A percentile compares a stretch with the other conserved stretches of the same genome.
Conservation (phyloP, 2,888 invertebrate genomes). For the Morinoia aosen region DNA sequence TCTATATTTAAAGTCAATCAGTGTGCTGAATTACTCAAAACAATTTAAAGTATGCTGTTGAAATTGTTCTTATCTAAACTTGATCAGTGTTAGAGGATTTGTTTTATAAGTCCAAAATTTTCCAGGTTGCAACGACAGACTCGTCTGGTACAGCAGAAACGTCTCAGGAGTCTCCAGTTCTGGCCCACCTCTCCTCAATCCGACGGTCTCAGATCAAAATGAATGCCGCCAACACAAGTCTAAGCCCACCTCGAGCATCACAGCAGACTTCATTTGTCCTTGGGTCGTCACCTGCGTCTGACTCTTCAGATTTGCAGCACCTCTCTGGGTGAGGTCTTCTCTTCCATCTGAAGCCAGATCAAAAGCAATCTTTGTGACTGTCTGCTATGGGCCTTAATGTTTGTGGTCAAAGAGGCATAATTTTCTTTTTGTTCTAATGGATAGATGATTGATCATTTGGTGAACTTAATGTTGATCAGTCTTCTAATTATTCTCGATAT, state of each 20-base stretch:
- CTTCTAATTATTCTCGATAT: no score
- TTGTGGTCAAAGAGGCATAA: no score
- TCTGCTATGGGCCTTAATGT: no score
- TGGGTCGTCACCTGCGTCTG: not conserved
- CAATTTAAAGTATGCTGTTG: no score
- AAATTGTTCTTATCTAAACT: no score
- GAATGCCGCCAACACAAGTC: not conserved
- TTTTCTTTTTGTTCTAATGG: no score
- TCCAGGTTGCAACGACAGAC: not conserved
- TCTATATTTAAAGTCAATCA: no score
- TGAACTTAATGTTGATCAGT: no score
- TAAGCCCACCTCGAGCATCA: not conserved
- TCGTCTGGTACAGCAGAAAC: not conserved
- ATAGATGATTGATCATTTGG: no score
- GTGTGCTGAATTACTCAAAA: no score
- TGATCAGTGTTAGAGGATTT: not conserved
- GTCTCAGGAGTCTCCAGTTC: conserved; percentile 54
- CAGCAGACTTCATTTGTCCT: not conserved
- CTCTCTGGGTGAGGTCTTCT: not conserved
- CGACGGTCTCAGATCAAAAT: not conserved
- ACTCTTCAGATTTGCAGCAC: not conserved
- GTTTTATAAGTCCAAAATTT: not conserved
- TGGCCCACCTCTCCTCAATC: conserved; percentile 64
- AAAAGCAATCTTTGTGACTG: no score
- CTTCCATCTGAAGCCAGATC: no score